These are phyloP conservation scores for Ligdia adustata DNA, from an alignment of 2,888 invertebrate species.

Conservation along the genomic window DNA sequence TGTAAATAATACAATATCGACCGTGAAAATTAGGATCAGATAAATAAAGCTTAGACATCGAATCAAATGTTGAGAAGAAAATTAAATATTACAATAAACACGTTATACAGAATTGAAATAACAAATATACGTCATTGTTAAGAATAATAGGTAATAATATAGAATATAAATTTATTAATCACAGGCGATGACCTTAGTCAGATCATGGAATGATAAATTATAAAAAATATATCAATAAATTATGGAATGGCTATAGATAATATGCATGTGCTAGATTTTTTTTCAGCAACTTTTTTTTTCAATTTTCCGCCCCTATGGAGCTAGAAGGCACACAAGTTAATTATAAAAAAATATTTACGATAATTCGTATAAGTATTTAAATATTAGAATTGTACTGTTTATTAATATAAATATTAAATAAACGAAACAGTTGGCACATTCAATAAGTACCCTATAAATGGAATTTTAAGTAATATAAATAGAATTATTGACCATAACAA, in stretches of 20 bases:
- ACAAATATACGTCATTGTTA: no score
- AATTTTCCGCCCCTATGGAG: conserved; percentile 26
- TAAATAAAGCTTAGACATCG: no score
- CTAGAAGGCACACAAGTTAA: conserved; percentile 49
- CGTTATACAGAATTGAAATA: no score
- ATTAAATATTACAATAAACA: no score
- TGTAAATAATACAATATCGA: no score
- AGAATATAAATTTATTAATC: no score
- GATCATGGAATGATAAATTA: conserved; percentile 69
- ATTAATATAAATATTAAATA: conserved; percentile 2
- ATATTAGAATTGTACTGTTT: conserved; percentile 21
- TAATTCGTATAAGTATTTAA: conserved; percentile 26
- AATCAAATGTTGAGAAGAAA: no score
- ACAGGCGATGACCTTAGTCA: conserved; percentile 67
- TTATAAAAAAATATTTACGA: conserved; percentile 31
- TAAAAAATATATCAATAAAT: conserved; percentile 39
- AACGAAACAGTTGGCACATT: conserved; percentile 50
- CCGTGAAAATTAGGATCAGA: no score
- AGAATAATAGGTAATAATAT: no score
- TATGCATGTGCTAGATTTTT: no score
- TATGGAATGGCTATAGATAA: not conserved
- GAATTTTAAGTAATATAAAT: conserved; percentile 1
- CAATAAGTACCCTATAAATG: conserved; percentile 7
- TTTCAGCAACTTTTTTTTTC: conserved; percentile 25
- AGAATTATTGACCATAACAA: conserved; percentile 2